Percentiles rank a stretch among this genome's conserved stretches.
Evolutionary conservation across 2,888 invertebrate species (phyloP).

Genomic region (Trisateles emortualis): DNA sequence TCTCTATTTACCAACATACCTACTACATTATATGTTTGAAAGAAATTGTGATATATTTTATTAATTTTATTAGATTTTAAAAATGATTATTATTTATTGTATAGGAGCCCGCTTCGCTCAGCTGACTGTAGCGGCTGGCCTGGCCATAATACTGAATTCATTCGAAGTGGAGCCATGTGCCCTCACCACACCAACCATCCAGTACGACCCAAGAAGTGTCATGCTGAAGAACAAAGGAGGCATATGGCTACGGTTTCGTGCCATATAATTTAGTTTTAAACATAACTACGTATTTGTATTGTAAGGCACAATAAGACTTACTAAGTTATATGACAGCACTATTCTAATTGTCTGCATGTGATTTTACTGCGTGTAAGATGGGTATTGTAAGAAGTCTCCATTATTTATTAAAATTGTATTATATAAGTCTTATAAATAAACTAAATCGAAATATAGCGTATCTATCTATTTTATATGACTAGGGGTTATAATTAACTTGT

Average conservation of each 20-base stretch:
- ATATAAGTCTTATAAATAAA: not conserved
- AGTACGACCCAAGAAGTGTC: conserved; percentile 79
- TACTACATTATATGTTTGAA: too few species aligned
- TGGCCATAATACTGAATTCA: conserved; percentile 67
- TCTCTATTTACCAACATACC: too few species aligned
- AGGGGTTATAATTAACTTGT: not conserved
- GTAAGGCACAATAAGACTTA: conserved; percentile 38
- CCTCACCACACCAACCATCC: conserved; percentile 69
- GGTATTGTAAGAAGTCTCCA: not conserved
- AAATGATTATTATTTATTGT: conserved; percentile 31
- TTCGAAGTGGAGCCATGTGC: conserved; percentile 73
- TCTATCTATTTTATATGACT: not conserved
- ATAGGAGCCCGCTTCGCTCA: conserved; percentile 82
- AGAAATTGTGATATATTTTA: too few species aligned
- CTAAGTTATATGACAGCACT: conserved; percentile 23
- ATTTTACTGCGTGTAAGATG: not conserved
- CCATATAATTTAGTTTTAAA: conserved; percentile 34
- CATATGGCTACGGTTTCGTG: conserved; percentile 74
- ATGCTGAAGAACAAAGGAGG: conserved; percentile 82
- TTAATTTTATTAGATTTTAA: too few species aligned
- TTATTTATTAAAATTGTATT: not conserved
- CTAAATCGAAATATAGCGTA: not conserved
- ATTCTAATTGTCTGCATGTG: conserved; percentile 8
- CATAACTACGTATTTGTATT: conserved; percentile 3
- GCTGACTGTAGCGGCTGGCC: conserved; percentile 70